Evolutionary conservation across 1,140 invertebrate genomes (phyloP), one percentile per base, ranked within the genome.

Genomic region (Trichogramma pretiosum): DNA sequence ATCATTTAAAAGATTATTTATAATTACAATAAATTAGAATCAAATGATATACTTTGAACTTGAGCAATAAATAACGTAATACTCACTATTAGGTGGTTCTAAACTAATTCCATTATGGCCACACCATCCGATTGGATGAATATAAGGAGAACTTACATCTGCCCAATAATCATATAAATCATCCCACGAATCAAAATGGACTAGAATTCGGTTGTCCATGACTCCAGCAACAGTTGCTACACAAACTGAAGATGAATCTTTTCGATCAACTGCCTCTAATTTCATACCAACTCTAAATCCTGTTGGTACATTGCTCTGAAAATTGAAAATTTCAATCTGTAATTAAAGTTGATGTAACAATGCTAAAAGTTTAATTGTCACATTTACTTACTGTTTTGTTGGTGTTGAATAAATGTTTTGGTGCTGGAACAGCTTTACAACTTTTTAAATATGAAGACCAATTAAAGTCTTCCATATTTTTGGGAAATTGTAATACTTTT

Each of bases 151-250:
- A 26, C 80, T 82, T 0, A 85, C 80, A 60, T 93, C 84, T 36
- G 87, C 81, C 93, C 93, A 97, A 65, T 91, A 93, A 73, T 97
- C 93, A 65, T 93, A 96, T 54, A 85, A 82, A 60, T 89, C 84
- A 60, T 91, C 85, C 91, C 92, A 96, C 55, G 87, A 89, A 75
- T 96, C 93, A 72, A 96, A 97, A 68, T 93, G 92, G 37, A 98
- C 81, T 2, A 93, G 79, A 58, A 97, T 80, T 23, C 90, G 74
- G 55, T 84, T 82, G 55, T 89, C 85, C 69, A 94, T 77, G 44
- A 91, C 79, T 61, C 90, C 88, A 34, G 81, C 78, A 10, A 95
- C 80, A 19, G 85, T 87, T 2, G 92, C 90, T n/a, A 93, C 91
- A 62, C 92, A 92, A 18, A 93, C 81, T 28, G 87, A 65, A 1